Evolutionary conservation across 1,140 invertebrate genomes (phyloP), one percentile per base, ranked within the genome.

Genomic region (Lepeophtheirus salmonis): DNA sequence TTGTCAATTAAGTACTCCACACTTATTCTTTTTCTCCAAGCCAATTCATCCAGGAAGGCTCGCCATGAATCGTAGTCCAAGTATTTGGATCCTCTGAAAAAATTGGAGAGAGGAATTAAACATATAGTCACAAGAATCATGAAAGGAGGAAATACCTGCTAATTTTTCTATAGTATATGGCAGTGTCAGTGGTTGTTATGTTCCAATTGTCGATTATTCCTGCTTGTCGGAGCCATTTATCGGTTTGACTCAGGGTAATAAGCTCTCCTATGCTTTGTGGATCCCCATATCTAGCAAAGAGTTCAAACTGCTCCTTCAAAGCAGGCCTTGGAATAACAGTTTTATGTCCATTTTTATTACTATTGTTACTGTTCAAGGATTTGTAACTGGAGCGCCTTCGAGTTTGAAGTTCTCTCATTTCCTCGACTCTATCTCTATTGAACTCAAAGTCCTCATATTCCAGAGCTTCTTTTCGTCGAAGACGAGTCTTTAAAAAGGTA

Each of bases 141-240:
- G 4, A 52, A 22, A 18, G 4, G 50, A 52, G n/a, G n/a, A 52
- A 16, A 24, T 25, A 57, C 55, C 26, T 57, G 55, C 55, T 57
- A n/a, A 57, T 57, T 41, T 61, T 61, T 2, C 59, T 16, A 25
- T 22, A 61, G 25, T 18, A 61, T 14, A 61, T 61, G 49, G 59
- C 59, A 54, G 59, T 61, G 59, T 61, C 59, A 16, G 59, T 61
- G 18, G 51, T 61, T 14, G 59, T 61, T 13, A 61, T 48, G 23
- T 24, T 53, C 59, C 59, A 61, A 21, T 25, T 50, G 21, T 61
- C 59, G 22, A 61, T 61, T 6, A 61, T 26, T 6, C 59, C 59
- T 6, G 59, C 59, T 25, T 61, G 59, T n/a, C 50, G 16, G 22
- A 61, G 51, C 59, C 59, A 61, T 53, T 61, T 61, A 18, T 61